These are phyloP conservation scores for Nestor notabilis DNA, from an alignment of 2,113 vertebrate species.

Conservation along the genomic window DNA sequence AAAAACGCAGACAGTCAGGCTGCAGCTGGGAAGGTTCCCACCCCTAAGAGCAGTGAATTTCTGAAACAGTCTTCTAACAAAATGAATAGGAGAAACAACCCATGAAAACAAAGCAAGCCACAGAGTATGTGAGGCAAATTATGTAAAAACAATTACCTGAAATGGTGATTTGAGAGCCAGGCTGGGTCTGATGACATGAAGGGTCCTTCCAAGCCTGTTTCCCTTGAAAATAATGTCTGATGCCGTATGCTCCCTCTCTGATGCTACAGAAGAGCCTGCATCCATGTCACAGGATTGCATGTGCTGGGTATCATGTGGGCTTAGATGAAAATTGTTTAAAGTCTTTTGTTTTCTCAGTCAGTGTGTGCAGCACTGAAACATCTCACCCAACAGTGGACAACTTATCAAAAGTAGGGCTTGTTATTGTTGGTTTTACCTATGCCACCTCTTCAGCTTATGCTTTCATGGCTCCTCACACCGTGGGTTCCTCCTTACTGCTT, in stretches of 20 bases:
- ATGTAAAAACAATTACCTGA: neutral
- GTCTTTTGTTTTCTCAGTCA: neutral
- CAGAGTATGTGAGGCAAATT: neutral
- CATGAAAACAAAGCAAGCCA: neutral
- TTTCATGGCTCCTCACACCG: rapidly evolving
- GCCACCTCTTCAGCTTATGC: neutral
- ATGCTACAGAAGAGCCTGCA: neutral
- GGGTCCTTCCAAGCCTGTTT: neutral
- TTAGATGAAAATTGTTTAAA: neutral
- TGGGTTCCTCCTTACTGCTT: neutral
- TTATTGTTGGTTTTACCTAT: neutral
- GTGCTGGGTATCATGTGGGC: neutral
- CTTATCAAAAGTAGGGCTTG: neutral
- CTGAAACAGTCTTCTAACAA: neutral
- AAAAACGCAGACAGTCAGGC: neutral
- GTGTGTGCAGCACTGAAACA: neutral
- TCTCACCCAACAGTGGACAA: neutral
- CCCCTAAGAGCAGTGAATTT: neutral
- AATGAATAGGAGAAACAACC: neutral
- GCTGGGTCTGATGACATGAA: neutral
- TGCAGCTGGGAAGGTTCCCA: neutral
- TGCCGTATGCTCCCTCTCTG: neutral
- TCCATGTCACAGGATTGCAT: neutral
- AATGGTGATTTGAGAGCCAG: neutral
- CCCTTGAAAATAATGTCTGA: neutral